Evolutionary conservation across 2,888 invertebrate genomes (phyloP).

Genomic region (Sthenelais limicola): DNA sequence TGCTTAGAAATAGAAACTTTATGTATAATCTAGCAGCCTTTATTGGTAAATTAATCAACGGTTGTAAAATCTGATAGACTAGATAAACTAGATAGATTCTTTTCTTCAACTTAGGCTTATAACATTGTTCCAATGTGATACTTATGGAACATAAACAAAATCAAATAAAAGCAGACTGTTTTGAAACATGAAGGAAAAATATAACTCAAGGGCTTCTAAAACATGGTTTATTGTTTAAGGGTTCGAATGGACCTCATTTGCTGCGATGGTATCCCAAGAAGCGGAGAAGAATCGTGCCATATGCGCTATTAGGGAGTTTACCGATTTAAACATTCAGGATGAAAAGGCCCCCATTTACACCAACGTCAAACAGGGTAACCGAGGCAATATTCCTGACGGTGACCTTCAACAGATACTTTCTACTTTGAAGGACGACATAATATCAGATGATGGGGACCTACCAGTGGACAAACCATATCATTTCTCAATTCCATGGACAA

Average conservation of each 20-base stretch:
- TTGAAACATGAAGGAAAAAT: too few species aligned
- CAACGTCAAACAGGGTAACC: not conserved
- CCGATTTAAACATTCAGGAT: constrained; percentile 15
- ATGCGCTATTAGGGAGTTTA: constrained; percentile 17
- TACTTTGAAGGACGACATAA: constrained; percentile 25
- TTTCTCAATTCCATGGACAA: constrained; percentile 7
- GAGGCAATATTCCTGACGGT: not conserved
- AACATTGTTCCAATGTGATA: too few species aligned
- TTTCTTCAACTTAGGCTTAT: too few species aligned
- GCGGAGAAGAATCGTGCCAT: constrained; percentile 15
- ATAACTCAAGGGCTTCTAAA: too few species aligned
- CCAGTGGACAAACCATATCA: constrained; percentile 24
- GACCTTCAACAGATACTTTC: not conserved
- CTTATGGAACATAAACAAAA: too few species aligned
- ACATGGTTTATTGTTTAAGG: too few species aligned
- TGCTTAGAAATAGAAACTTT: too few species aligned
- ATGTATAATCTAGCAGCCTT: too few species aligned
- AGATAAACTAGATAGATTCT: too few species aligned
- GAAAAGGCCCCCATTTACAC: not conserved
- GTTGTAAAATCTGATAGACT: too few species aligned
- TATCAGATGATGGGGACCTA: constrained; percentile 16
- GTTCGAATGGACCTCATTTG: constrained; percentile 2
- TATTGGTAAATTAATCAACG: too few species aligned
- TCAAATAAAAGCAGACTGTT: too few species aligned
- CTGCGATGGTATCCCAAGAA: not conserved